These are phyloP conservation scores for Temnothorax longispinosus DNA, from an alignment of 1,140 invertebrate genomes.

Conservation along the genomic window DNA sequence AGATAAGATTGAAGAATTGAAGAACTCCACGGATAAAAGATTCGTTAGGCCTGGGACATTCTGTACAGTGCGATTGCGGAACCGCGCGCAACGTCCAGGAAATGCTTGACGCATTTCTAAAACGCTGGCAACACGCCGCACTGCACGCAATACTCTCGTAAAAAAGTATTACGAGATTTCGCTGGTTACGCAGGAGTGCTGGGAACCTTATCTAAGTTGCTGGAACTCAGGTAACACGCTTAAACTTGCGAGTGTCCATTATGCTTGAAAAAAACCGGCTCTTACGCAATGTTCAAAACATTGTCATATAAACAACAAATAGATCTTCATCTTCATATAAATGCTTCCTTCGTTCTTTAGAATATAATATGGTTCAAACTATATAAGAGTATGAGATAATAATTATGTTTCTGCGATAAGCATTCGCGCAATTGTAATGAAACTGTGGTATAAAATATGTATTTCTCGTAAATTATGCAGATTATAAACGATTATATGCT, in stretches of 20 bases:
- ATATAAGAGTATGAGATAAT: not conserved
- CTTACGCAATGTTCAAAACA: not conserved
- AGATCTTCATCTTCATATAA: not conserved
- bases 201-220: constrained; percentile 15
- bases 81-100: constrained; percentile 12
- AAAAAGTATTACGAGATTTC: constrained; percentile 36
- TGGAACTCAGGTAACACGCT: not conserved
- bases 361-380: not conserved
- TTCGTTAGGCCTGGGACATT: not conserved
- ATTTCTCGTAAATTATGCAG: not conserved
- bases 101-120: not conserved
- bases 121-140: not conserved
- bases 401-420: not conserved
- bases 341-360: not conserved
- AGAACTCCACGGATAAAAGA: not conserved
- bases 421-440: not conserved
- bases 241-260: not conserved
- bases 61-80: constrained; percentile 8
- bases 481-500: not conserved
- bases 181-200: not conserved
- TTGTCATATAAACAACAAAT: not conserved
- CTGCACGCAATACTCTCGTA: constrained; percentile 16
- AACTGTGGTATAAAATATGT: not conserved
- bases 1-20: not conserved
- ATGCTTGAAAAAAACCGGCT: not conserved